Percentiles rank a stretch among this genome's conserved stretches.
phyloP scores from a whole-genome alignment of 2,113 vertebrate genomes.

The Dicrurus megarhynchus region DNA sequence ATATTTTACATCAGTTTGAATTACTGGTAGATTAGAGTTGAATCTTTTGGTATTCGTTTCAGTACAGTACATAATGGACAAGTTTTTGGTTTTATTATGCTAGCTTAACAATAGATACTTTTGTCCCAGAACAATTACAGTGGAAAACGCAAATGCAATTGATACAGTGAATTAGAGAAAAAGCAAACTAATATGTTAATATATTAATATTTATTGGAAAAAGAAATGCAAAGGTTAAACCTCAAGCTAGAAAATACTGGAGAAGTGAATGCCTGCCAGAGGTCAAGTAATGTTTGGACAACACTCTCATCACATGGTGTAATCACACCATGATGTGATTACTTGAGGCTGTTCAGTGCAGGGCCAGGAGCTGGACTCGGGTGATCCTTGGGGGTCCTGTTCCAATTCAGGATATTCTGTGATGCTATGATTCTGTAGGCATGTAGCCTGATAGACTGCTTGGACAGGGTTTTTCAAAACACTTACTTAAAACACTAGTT shows the following conservation, averaged over 20 bases:
- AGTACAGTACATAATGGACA: neutral
- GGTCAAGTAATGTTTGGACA: neutral
- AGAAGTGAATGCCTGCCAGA: neutral
- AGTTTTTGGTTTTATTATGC: neutral
- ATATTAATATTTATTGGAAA: neutral
- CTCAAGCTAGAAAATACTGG: neutral
- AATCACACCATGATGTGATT: neutral
- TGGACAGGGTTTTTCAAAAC: neutral
- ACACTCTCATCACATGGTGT: rapidly evolving
- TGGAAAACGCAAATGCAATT: neutral
- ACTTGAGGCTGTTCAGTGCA: too few species aligned
- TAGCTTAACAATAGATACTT: neutral
- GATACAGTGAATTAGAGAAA: neutral
- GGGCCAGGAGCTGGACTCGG: rapidly evolving
- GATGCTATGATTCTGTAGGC: neutral
- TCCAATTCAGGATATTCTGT: neutral
- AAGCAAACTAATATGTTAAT: neutral
- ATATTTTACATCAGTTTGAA: neutral
- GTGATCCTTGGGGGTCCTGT: neutral
- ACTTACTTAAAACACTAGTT: neutral
- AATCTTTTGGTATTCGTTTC: neutral
- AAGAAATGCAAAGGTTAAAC: neutral
- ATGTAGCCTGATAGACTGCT: neutral
- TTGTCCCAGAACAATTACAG: neutral
- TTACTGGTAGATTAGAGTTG: neutral